A percentile compares a stretch with the other conserved stretches of the same genome.
phyloP scores from a whole-genome alignment of 2,113 vertebrate genomes.

The Lichenostomus cassidix region DNA sequence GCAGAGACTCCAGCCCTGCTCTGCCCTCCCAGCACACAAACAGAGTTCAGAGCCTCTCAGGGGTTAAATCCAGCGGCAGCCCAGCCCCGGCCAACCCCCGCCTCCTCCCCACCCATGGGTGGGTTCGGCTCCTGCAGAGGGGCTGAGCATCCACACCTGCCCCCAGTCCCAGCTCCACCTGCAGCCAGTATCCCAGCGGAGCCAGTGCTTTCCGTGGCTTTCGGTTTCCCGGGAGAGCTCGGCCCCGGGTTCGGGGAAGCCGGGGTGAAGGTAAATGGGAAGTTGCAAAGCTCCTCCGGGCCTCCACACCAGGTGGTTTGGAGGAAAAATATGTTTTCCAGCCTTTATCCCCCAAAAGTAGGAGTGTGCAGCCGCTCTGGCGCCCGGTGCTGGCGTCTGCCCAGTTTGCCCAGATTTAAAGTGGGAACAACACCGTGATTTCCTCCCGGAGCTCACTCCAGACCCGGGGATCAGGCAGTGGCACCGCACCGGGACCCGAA shows the following conservation, averaged over 20 bases:
- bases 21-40: fast-evolving
- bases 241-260: fast-evolving
- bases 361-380: fast-evolving
- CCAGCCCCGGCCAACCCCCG: not conserved
- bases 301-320: fast-evolving
- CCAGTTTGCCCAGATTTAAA: not conserved
- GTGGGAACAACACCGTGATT: fast-evolving
- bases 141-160: not conserved
- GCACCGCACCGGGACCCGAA: fast-evolving
- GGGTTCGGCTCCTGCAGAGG: not conserved
- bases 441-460: not conserved
- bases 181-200: not conserved
- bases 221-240: fast-evolving
- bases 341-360: not conserved
- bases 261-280: fast-evolving
- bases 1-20: fast-evolving
- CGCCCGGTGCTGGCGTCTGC: fast-evolving
- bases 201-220: not conserved
- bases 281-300: not conserved
- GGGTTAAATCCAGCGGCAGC: not conserved
- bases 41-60: fast-evolving
- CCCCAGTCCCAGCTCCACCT: not conserved
- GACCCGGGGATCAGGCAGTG: fast-evolving
- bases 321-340: not conserved
- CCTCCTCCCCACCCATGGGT: not conserved